Conservation (phyloP, 2,888 invertebrate species). For the Volucella inanis region DNA sequence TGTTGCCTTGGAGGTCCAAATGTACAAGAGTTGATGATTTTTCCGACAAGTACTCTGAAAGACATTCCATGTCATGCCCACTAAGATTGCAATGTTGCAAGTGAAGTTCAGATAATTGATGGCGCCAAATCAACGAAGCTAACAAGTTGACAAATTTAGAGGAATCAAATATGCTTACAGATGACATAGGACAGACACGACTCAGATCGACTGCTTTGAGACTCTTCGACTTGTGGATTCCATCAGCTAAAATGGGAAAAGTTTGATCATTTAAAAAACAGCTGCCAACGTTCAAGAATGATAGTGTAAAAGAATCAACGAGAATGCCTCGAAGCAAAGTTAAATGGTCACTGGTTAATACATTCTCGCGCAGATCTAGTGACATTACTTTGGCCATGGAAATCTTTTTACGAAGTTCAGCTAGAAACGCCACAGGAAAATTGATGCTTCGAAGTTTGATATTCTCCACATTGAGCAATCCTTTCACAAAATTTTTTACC, state of each 20-base stretch:
- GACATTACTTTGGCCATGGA: conserved; percentile 72
- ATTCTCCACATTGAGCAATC: conserved; percentile 67
- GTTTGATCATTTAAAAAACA: conserved; percentile 79
- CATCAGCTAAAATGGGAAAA: conserved; percentile 81
- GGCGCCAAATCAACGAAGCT: conserved; percentile 79
- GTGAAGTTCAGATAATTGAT: conserved; percentile 78
- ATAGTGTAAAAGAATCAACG: conserved; percentile 75
- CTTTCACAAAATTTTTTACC: conserved; percentile 58
- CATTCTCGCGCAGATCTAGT: conserved; percentile 78
- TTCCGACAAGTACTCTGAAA: conserved; percentile 78
- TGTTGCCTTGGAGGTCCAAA: conserved; percentile 79
- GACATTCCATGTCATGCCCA: conserved; percentile 79
- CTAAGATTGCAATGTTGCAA: conserved; percentile 79
- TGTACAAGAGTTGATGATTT: conserved; percentile 72
- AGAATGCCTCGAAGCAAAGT: conserved; percentile 76
- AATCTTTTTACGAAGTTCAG: conserved; percentile 76
- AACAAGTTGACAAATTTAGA: conserved; percentile 78
- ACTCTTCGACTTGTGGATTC: conserved; percentile 78
- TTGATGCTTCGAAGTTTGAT: conserved; percentile 78
- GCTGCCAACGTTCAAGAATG: conserved; percentile 76
- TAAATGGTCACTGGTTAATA: conserved; percentile 72
- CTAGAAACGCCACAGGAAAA: conserved; percentile 77
- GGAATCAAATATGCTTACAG: conserved; percentile 77
- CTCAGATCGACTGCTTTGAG: conserved; percentile 77
- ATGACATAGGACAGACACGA: conserved; percentile 76